Conservation (phyloP, 2,888 invertebrate genomes). For the Eupithecia exiguata region DNA sequence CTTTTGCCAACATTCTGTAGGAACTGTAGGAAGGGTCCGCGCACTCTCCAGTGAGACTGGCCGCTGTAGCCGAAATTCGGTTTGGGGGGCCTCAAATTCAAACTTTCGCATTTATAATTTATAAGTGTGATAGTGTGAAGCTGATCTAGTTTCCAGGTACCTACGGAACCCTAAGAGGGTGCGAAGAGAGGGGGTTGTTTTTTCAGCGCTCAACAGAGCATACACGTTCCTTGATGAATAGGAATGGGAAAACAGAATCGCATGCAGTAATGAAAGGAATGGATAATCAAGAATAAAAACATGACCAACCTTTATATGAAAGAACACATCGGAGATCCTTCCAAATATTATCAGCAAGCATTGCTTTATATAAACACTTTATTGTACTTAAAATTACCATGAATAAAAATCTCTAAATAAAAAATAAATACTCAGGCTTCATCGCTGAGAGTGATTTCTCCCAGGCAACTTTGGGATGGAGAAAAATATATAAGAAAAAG, state of each 20-base stretch:
- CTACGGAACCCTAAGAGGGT: conserved; percentile 35
- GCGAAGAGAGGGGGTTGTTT: conserved; percentile 43
- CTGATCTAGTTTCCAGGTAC: not conserved
- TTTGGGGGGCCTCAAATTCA: not conserved
- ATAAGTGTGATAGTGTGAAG: not conserved
- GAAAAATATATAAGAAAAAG: too few relatives aligned
- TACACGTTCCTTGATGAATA: conserved; percentile 46
- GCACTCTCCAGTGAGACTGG: not conserved
- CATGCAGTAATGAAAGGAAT: conserved; percentile 38
- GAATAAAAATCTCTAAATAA: too few relatives aligned
- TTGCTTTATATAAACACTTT: too few relatives aligned
- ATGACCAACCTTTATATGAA: not conserved
- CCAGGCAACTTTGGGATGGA: too few relatives aligned
- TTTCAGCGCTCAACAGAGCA: conserved; percentile 44
- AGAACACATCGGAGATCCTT: not conserved
- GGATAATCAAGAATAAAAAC: conserved; percentile 20
- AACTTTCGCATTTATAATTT: not conserved
- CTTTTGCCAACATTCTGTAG: not conserved
- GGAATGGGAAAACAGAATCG: conserved; percentile 45
- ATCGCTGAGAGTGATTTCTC: too few relatives aligned
- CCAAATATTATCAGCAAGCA: not conserved
- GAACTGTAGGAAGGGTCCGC: too few relatives aligned
- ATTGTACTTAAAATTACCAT: too few relatives aligned
- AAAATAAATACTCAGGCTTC: too few relatives aligned
- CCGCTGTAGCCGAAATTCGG: not conserved